Conservation (phyloP, 2,797 vertebrate species). For the Pitangus sulphuratus region DNA sequence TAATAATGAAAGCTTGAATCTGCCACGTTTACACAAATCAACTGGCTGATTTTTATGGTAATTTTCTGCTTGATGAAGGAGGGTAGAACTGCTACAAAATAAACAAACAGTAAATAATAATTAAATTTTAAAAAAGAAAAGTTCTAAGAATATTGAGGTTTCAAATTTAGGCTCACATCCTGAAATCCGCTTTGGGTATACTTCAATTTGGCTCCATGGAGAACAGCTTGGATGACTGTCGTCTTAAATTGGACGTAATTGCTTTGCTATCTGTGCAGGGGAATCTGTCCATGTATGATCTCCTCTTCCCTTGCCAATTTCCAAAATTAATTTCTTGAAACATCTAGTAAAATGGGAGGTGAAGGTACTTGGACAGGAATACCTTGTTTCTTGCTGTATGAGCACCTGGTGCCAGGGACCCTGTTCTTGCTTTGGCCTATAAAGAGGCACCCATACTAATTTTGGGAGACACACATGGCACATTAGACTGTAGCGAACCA, state of each 20-base stretch:
- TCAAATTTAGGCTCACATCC: neutral
- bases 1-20: neutral
- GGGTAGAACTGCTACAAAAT: neutral
- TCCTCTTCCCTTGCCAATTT: neutral
- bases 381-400: neutral
- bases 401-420: neutral
- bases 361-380: neutral
- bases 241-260: neutral
- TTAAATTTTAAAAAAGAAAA: conserved; percentile 11
- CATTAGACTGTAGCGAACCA: neutral
- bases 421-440: neutral
- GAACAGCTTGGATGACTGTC: neutral
- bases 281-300: neutral
- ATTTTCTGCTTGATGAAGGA: neutral
- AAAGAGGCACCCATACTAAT: neutral
- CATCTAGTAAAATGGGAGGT: neutral
- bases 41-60: neutral
- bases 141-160: neutral
- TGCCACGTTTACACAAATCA: neutral
- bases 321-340: neutral
- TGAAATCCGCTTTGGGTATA: neutral
- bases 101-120: conserved; percentile 29
- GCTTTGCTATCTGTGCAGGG: neutral
- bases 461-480: neutral
- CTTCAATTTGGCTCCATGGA: neutral